Evolutionary conservation across 2,888 invertebrate species (phyloP).

Genomic region (Himalopsyche anomala): DNA sequence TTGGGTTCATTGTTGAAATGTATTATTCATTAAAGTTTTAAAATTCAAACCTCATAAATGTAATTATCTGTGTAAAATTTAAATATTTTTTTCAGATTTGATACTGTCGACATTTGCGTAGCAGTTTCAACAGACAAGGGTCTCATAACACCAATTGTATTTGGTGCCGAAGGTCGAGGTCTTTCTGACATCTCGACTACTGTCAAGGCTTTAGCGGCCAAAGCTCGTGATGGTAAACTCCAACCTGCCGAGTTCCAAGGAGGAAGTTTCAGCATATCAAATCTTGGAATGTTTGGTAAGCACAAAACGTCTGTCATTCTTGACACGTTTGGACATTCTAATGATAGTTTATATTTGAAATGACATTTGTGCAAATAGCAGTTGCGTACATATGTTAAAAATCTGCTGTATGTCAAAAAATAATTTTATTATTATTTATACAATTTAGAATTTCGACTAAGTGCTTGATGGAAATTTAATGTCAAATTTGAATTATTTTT

Average conservation of each 20-base stretch:
- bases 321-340: constrained; percentile 17
- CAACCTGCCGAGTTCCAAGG: constrained; percentile 97
- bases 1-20: background rate
- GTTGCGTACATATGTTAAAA: too few species aligned
- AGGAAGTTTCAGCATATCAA: constrained; percentile 95
- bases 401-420: too few species aligned
- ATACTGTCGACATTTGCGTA: constrained; percentile 95
- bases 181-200: constrained; percentile 88
- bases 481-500: too few species aligned
- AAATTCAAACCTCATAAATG: background rate
- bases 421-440: too few species aligned
- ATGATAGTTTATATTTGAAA: background rate
- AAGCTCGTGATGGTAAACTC: constrained; percentile 92
- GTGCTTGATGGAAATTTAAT: too few species aligned
- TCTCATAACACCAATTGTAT: constrained; percentile 97
- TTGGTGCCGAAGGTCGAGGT: constrained; percentile 93
- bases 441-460: too few species aligned
- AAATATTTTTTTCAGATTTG: constrained; percentile 79
- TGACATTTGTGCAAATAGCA: too few species aligned
- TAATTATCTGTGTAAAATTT: too few species aligned
- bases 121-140: constrained; percentile 97
- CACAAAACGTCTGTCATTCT: constrained; percentile 45
- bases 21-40: background rate
- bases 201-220: constrained; percentile 87
- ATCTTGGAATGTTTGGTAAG: constrained; percentile 94